Base-by-base conservation (phyloP, 2,888 invertebrate genomes). In the Cacoxenus indagator region DNA sequence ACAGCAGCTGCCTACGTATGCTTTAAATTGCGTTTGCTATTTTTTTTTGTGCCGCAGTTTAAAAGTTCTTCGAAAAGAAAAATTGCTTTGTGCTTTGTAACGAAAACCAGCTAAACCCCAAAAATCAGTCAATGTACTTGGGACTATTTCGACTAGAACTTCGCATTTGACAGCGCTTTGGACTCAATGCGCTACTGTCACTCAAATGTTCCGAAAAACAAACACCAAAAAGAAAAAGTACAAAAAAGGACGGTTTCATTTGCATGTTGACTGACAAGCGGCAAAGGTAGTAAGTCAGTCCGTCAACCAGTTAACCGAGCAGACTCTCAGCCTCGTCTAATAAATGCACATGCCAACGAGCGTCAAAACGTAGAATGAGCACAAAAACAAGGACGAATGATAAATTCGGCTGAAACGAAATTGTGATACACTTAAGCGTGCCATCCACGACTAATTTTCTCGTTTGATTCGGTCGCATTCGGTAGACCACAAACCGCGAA, bases 131-230 rank as follows among this genome's bases (percentile, higher is more conserved):
- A 51, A 22, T 51, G 11, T 51, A 19, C 22, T 51, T 51, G 6
- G 14, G 22, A 17, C 9, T 51, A 17, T 22, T 51, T 22, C 6
- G 51, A 2, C n/a, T n/a, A n/a, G n/a, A 43, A n/a, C n/a, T n/a
- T 43, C 45, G n/a, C n/a, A n/a, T n/a, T 43, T 43, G 45, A 43
- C 3, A 51, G 51, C 8, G 51, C 9, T 22, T 51, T 51, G 22
- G 17, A 51, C 19, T 51, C 61, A 22, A 43, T 22, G 17, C 61
- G 43, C 37, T 37, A 43, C 43, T 61, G 43, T 61, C 61, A 61
- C 37, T 43, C 43, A 61, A 43, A 14, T 37, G 5, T 51, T 17
- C 48, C n/a, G 22, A 51, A 51, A 51, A 51, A 22, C 11, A 43
- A 11, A 43, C n/a, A n/a, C 51, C 51, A 24, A 24, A 24, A 19